Evolutionary conservation across 2,888 invertebrate genomes (phyloP), one percentile per base, ranked within the genome.

Genomic region (Tigriopus californicus): DNA sequence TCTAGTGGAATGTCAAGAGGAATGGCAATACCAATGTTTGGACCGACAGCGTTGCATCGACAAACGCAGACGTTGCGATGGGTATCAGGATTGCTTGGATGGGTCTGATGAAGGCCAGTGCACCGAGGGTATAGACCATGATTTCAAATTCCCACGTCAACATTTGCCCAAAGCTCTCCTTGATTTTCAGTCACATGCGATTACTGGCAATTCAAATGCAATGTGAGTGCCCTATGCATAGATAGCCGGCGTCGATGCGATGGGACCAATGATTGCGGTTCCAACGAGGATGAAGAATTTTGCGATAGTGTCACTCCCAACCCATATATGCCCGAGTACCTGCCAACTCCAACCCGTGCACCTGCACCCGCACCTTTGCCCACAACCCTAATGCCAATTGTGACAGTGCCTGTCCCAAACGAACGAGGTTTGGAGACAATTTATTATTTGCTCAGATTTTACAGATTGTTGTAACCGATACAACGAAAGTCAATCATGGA

Each of bases 1-100:
- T 8, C 15, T 20, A 52, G 52, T 6, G 52, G 52, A 52, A 10
- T 52, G 52, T 25, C 13, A 13, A 13, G 52, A 52, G 1, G 52
- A 52, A 13, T 52, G 52, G 52, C 52, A 52, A 33, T 52, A 20
- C 22, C 18, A 52, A 20, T 52, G 52, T 40, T n/a, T 13, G 15
- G 52, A 52, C 4, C 18, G 52, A 52, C 24, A 52, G 52, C 18
- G 52, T 25, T 52, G 52, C 52, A 52, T 52, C 22, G 52, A 52
- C 24, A 25, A 24, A 15, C 24, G 52, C 10, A 6, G 52, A 11
- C 52, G 22, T 25, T 52, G 52, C n/a, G 52, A 52, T 25, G 52
- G 52, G 10, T 25, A 52, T 24, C 1, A 1, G 22, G 52, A 52
- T n/a, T 52, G 52, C 4, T 52, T 52, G 52, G 52, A 52, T 4